These are phyloP conservation scores for Osmoderma eremita DNA, from an alignment of 2,888 invertebrate genomes.

Conservation along the genomic window DNA sequence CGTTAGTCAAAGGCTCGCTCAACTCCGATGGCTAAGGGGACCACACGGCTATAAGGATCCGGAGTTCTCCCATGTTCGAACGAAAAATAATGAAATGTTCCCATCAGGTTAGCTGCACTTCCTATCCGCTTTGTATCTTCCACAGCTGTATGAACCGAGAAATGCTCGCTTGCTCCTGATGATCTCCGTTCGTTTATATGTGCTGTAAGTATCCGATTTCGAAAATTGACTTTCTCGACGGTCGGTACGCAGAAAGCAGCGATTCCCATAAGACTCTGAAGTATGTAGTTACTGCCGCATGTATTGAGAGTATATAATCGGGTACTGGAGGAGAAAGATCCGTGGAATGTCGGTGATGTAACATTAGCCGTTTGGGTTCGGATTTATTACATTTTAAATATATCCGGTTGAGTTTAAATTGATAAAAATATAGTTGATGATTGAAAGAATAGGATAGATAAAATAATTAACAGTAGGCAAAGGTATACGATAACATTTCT, in stretches of 20 bases:
- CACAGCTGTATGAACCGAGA: constrained; percentile 7
- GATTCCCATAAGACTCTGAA: constrained; percentile 13
- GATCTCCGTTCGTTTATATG: not conserved
- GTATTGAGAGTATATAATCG: too few species aligned
- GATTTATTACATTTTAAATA: constrained; percentile 2
- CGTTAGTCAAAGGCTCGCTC: constrained; percentile 12
- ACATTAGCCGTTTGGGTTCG: constrained; percentile 1
- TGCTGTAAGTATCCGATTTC: constrained; percentile 23
- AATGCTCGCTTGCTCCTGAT: constrained; percentile 11
- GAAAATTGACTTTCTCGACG: constrained; percentile 31
- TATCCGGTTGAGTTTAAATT: not conserved
- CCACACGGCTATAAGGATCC: not conserved
- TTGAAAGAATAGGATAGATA: not conserved
- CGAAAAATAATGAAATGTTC: constrained; percentile 18
- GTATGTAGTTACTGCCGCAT: not conserved
- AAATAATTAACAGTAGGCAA: too few species aligned
- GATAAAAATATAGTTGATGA: too few species aligned
- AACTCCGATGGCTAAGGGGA: constrained; percentile 1
- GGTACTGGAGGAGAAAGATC: too few species aligned
- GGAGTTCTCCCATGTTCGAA: not conserved
- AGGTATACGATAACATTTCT: too few species aligned
- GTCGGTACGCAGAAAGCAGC: constrained; percentile 4
- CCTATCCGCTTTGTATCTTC: constrained; percentile 27
- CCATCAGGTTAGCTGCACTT: constrained; percentile 41
- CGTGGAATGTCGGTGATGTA: constrained; percentile 5